Evolutionary conservation across 23 tunicate genomes (phyloP).

Genomic region (Phallusia fumigata): DNA sequence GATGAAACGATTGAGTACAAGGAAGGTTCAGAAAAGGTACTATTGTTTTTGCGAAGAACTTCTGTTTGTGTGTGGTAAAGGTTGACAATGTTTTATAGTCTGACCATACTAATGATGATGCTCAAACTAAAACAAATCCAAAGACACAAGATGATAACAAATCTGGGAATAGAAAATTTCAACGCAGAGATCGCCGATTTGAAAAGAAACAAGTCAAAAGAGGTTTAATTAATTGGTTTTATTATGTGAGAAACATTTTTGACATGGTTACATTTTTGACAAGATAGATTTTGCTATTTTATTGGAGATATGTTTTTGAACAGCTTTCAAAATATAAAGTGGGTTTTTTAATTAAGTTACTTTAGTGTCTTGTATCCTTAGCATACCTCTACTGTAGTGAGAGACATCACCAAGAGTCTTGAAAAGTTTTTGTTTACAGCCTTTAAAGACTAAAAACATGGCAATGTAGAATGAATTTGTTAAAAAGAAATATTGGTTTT

Average conservation of each 20-base stretch:
- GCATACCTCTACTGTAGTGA: too few species aligned
- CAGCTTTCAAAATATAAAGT: too few species aligned
- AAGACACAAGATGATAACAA: not conserved
- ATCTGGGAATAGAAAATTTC: not conserved
- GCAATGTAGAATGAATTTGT: too few species aligned
- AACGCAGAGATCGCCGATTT: not conserved
- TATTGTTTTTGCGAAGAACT: not conserved
- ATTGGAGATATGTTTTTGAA: too few species aligned
- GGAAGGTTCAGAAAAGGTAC: not conserved
- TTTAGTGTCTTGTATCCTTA: too few species aligned
- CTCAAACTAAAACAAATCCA: not conserved
- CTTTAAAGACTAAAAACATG: too few species aligned
- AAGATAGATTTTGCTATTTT: too few species aligned
- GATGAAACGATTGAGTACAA: conserved; percentile 13
- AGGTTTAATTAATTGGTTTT: not conserved
- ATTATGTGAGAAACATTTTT: not conserved
- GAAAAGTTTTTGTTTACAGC: too few species aligned
- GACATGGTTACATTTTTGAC: not conserved
- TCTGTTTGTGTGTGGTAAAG: not conserved
- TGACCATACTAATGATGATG: not conserved
- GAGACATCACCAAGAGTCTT: too few species aligned
- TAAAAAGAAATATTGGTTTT: too few species aligned
- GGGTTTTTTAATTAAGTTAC: too few species aligned
- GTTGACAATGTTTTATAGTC: not conserved
- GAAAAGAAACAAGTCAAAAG: not conserved